Conservation (phyloP, 2,888 invertebrate genomes). For the Scaptomyza cyrtandrae region DNA sequence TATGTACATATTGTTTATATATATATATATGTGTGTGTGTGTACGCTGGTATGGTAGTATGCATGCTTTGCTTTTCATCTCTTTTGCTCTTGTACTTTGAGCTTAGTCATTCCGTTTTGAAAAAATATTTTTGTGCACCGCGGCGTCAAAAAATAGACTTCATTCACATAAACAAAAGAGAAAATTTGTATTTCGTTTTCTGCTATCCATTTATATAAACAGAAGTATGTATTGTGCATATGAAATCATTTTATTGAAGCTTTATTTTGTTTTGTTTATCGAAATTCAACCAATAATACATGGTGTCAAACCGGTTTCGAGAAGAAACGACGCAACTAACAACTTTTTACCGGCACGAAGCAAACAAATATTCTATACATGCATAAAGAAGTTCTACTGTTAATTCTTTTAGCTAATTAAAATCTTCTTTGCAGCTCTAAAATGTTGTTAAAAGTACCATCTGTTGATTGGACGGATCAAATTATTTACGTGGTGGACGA, state of each 20-base stretch:
- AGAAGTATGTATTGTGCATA: conserved; percentile 12
- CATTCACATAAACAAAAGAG: conserved; percentile 53
- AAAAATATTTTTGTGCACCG: conserved; percentile 38
- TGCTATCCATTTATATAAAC: conserved; percentile 28
- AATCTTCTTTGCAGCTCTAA: conserved; percentile 41
- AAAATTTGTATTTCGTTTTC: conserved; percentile 44
- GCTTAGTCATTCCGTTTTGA: conserved; percentile 69
- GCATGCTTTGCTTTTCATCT: conserved; percentile 23
- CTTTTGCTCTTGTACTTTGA: conserved; percentile 56
- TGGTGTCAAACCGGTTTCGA: conserved; percentile 63
- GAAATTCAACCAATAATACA: conserved; percentile 20
- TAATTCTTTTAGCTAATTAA: background rate
- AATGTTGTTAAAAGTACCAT: conserved; percentile 84
- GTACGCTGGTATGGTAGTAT: conserved; percentile 3
- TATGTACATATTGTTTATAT: background rate
- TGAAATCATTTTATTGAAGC: conserved; percentile 9
- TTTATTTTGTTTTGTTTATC: conserved; percentile 31
- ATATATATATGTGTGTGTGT: conserved; percentile 1
- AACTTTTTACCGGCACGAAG: conserved; percentile 47
- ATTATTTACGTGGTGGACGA: conserved; percentile 82
- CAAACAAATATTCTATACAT: conserved; percentile 15
- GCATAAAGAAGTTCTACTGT: background rate
- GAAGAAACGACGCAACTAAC: conserved; percentile 50
- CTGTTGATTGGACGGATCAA: conserved; percentile 83
- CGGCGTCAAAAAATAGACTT: conserved; percentile 49